These are phyloP conservation scores for Amyelois transitella DNA, from an alignment of 1,140 invertebrate species.

Conservation along the genomic window DNA sequence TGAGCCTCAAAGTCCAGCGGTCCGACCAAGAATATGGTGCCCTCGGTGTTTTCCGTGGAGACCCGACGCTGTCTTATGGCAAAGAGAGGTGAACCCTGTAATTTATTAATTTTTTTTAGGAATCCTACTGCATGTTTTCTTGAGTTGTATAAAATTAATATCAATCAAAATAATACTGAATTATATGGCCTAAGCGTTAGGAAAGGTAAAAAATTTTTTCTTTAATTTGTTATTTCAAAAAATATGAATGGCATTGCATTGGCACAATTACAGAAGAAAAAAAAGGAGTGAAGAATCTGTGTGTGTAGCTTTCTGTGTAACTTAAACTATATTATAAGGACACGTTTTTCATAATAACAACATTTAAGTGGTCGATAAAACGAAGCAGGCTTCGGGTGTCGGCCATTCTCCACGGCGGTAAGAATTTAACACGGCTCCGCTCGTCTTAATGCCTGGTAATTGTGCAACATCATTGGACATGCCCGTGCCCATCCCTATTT, in stretches of 20 bases:
- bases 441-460: constrained; percentile 49
- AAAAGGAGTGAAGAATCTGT: not conserved
- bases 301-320: not conserved
- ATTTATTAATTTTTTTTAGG: no score
- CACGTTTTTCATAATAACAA: constrained; percentile 38
- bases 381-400: constrained; percentile 37
- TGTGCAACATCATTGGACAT: constrained; percentile 40
- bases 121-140: no score
- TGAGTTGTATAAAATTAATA: no score
- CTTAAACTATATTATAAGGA: constrained; percentile 23
- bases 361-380: constrained; percentile 46
- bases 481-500: not conserved
- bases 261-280: constrained; percentile 1
- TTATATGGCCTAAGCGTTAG: no score
- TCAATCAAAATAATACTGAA: no score
- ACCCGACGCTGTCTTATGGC: constrained; percentile 85
- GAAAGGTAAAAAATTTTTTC: no score
- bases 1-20: constrained; percentile 89
- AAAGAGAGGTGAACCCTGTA: constrained; percentile 81
- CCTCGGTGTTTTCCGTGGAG: constrained; percentile 82
- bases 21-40: constrained; percentile 82
- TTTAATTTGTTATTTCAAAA: no score
- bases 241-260: no score
- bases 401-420: constrained; percentile 39
- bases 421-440: constrained; percentile 48